These are phyloP conservation scores for Microtus californicus DNA, from an alignment of 2,797 vertebrate genomes.

Conservation along the genomic window DNA sequence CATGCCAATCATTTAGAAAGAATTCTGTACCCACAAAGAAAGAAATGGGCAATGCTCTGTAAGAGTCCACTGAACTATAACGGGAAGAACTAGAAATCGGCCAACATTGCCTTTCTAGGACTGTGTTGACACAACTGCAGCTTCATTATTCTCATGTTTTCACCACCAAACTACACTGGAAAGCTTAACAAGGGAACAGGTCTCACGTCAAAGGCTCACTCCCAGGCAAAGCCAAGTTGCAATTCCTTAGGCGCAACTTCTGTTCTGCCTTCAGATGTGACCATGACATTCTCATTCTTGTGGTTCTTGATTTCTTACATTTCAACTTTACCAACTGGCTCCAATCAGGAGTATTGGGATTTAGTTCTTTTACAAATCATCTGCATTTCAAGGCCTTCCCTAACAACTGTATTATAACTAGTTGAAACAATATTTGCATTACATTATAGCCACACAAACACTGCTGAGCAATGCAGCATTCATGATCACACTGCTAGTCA, in stretches of 20 bases:
- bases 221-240: neutral
- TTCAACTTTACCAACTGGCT: neutral
- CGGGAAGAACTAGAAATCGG: neutral
- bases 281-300: neutral
- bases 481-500: neutral
- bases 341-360: neutral
- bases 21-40: neutral
- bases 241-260: neutral
- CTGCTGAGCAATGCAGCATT: neutral
- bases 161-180: neutral
- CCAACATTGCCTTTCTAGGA: neutral
- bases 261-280: neutral
- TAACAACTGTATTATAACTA: neutral
- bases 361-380: neutral
- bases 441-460: neutral
- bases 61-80: neutral
- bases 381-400: neutral
- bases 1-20: neutral
- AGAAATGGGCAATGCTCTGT: constrained; percentile 3
- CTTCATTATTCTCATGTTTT: neutral
- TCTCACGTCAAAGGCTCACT: neutral
- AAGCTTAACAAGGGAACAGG: neutral
- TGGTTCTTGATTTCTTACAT: neutral
- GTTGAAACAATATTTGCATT: neutral
- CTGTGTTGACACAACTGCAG: neutral